Evolutionary conservation across 2,797 vertebrate species (phyloP).

Genomic region (Parambassis ranga): DNA sequence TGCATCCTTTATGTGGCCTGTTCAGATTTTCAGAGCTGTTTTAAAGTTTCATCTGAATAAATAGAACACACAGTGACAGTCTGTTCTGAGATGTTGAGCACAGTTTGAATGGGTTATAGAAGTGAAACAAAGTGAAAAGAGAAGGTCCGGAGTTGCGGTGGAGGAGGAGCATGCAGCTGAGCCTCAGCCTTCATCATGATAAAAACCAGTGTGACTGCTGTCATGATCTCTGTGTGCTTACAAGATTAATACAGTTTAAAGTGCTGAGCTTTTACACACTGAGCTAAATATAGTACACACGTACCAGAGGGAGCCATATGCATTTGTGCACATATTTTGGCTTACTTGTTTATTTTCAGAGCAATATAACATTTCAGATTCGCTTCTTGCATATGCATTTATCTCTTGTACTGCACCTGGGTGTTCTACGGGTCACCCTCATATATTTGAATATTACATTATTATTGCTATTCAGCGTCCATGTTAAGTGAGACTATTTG

Average conservation of each 20-base stretch:
- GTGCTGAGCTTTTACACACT: conserved; percentile 8
- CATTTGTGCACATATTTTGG: neutral
- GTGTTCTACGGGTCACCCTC: neutral
- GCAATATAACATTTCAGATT: neutral
- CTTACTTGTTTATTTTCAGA: neutral
- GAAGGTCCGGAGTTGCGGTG: neutral
- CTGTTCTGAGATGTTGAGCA: neutral
- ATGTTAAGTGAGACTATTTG: fast-evolving
- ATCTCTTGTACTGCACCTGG: neutral
- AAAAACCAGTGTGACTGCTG: conserved; percentile 2
- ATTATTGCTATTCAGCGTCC: neutral
- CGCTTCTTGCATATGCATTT: neutral
- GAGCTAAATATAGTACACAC: conserved; percentile 8
- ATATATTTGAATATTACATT: neutral
- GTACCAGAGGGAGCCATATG: neutral
- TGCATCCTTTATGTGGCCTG: neutral
- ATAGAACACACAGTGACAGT: neutral
- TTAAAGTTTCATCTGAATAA: too few relatives aligned
- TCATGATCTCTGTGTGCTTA: conserved; percentile 19
- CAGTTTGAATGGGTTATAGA: neutral
- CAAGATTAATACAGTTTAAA: conserved; percentile 24
- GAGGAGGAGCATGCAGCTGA: neutral
- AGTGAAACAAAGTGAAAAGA: neutral
- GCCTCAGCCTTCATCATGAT: neutral
- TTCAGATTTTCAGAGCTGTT: neutral